A percentile compares a stretch with the other conserved stretches of the same genome.
phyloP scores from a whole-genome alignment of 2,113 vertebrate species.

The Panthera uncia region DNA sequence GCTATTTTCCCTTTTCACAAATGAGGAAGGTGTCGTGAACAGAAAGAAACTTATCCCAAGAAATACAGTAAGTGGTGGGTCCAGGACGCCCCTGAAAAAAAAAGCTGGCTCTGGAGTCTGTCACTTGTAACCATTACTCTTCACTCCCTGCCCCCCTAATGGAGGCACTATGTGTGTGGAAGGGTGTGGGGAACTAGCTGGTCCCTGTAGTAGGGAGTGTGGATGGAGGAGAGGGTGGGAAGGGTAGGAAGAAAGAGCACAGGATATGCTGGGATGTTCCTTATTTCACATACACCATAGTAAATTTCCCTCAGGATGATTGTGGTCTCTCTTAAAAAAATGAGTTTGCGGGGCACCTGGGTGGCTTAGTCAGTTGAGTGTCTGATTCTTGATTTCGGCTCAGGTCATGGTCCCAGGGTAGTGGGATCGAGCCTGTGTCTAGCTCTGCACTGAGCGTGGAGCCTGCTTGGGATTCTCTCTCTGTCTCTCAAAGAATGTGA shows the following conservation, averaged over 20 bases:
- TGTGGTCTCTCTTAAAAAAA: fast-evolving
- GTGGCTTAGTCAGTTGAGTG: too few species aligned
- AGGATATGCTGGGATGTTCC: not conserved
- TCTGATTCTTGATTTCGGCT: too few species aligned
- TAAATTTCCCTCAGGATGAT: not conserved
- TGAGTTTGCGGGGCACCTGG: too few species aligned
- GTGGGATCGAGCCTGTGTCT: too few species aligned
- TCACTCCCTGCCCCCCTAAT: not conserved
- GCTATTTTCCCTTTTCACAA: not conserved
- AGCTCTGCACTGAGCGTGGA: too few species aligned
- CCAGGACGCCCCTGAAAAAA: not conserved
- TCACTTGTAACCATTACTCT: not conserved
- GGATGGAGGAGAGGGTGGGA: not conserved
- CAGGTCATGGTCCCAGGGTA: too few species aligned
- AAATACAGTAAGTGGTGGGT: not conserved
- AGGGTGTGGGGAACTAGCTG: not conserved
- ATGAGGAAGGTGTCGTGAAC: not conserved
- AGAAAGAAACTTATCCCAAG: not conserved
- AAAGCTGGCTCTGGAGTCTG: not conserved
- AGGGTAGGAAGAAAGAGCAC: not conserved
- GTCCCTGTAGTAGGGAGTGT: not conserved
- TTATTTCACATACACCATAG: fast-evolving
- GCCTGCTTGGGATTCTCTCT: too few species aligned
- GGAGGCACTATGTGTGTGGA: not conserved
- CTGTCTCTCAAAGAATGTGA: too few species aligned